phyloP scores from a whole-genome alignment of 2,797 vertebrate genomes.

The Eleutherodactylus coqui region DNA sequence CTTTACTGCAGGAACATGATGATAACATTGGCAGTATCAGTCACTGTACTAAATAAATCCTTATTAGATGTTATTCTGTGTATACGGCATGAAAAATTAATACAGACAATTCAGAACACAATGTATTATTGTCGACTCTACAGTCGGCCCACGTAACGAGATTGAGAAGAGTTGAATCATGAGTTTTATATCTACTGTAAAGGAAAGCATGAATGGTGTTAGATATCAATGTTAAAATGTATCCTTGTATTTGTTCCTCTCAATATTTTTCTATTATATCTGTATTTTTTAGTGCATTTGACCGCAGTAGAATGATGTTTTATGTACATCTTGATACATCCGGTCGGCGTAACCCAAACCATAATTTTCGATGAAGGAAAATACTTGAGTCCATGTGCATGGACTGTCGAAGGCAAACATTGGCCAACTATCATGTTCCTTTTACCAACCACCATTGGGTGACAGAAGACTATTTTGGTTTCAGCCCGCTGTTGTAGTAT shows the following conservation, averaged over 20 bases:
- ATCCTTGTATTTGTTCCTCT: not conserved
- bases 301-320: not conserved
- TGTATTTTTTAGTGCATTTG: not conserved
- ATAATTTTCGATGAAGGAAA: not conserved
- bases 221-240: not conserved
- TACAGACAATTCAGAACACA: not conserved
- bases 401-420: not conserved
- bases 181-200: not conserved
- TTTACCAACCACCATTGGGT: not conserved
- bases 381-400: constrained; percentile 14
- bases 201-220: not conserved
- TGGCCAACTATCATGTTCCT: not conserved
- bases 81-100: not conserved
- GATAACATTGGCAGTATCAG: not conserved
- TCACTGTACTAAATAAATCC: not conserved
- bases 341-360: not conserved
- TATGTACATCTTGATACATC: not conserved
- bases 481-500: constrained; percentile 36
- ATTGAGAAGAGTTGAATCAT: not conserved
- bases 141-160: not conserved
- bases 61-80: not conserved
- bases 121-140: not conserved
- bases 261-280: not conserved
- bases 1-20: not conserved
- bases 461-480: not conserved